These are phyloP conservation scores for Sebastes cheni DNA, from an alignment of 2,797 vertebrate species.

Conservation along the genomic window DNA sequence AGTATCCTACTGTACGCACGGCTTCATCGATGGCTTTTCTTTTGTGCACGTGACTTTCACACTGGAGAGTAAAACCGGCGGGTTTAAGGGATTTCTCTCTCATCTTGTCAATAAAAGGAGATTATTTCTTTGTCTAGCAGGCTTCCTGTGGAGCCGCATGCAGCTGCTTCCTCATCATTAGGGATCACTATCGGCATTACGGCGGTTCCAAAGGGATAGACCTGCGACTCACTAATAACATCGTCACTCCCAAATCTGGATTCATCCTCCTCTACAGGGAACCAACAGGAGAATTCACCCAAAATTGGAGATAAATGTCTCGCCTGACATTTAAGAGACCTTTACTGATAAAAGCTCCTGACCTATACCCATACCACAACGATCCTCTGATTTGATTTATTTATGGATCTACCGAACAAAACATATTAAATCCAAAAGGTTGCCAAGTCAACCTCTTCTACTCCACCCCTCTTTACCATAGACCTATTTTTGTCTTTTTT, in stretches of 20 bases:
- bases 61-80: constrained; percentile 25
- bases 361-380: background rate
- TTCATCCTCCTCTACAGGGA: constrained; percentile 1
- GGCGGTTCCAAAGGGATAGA: constrained; percentile 36
- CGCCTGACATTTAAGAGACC: constrained; percentile 16
- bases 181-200: constrained; percentile 27
- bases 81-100: constrained; percentile 67
- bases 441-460: background rate
- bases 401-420: background rate
- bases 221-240: constrained; percentile 28
- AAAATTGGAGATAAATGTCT: background rate
- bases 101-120: constrained; percentile 65
- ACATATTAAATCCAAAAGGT: constrained; percentile 1
- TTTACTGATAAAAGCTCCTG: constrained; percentile 8
- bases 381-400: background rate
- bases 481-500: too few species aligned
- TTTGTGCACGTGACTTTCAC: constrained; percentile 30
- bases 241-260: constrained; percentile 31
- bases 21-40: constrained; percentile 28
- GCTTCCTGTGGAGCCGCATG: constrained; percentile 28
- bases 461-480: too few species aligned
- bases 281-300: background rate
- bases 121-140: constrained; percentile 60
- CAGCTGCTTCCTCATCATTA: constrained; percentile 52
- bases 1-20: background rate